phyloP scores from a whole-genome alignment of 2,888 invertebrate species.

The Cephus nigrinus region DNA sequence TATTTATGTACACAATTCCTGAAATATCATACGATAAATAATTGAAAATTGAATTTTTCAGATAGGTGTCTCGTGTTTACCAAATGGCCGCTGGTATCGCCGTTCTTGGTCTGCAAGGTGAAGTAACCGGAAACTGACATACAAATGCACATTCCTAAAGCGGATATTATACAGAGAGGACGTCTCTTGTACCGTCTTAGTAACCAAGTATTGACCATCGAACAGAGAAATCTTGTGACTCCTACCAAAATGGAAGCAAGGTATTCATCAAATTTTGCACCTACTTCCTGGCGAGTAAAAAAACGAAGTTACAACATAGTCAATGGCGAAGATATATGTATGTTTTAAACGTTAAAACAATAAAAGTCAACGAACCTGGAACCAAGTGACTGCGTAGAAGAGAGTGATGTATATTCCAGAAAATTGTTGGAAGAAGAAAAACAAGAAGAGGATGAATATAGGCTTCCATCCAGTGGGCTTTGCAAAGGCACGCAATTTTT shows the following conservation, averaged over 20 bases:
- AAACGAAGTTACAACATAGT: neutral
- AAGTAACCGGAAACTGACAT: constrained; percentile 71
- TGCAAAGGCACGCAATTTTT: constrained; percentile 65
- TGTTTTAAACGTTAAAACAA: neutral
- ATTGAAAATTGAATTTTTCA: neutral
- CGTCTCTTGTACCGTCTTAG: constrained; percentile 69
- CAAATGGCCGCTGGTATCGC: constrained; percentile 55
- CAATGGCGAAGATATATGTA: neutral
- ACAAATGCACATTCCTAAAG: constrained; percentile 70
- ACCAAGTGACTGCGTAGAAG: constrained; percentile 73
- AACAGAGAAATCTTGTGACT: constrained; percentile 70
- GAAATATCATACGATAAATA: neutral
- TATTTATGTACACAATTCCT: no score
- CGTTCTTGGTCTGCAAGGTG: constrained; percentile 66
- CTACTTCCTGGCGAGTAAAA: constrained; percentile 64
- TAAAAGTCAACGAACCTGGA: constrained; percentile 63
- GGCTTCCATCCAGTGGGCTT: constrained; percentile 73
- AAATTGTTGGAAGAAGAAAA: constrained; percentile 73
- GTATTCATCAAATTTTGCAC: constrained; percentile 68
- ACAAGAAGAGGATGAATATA: constrained; percentile 68
- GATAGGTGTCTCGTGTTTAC: constrained; percentile 21
- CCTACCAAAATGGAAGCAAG: constrained; percentile 72
- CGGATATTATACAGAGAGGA: constrained; percentile 68
- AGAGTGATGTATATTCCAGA: constrained; percentile 73
- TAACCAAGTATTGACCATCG: constrained; percentile 70